These are phyloP conservation scores for Centroberyx gerrardi DNA, from an alignment of 2,797 vertebrate species.

Conservation along the genomic window DNA sequence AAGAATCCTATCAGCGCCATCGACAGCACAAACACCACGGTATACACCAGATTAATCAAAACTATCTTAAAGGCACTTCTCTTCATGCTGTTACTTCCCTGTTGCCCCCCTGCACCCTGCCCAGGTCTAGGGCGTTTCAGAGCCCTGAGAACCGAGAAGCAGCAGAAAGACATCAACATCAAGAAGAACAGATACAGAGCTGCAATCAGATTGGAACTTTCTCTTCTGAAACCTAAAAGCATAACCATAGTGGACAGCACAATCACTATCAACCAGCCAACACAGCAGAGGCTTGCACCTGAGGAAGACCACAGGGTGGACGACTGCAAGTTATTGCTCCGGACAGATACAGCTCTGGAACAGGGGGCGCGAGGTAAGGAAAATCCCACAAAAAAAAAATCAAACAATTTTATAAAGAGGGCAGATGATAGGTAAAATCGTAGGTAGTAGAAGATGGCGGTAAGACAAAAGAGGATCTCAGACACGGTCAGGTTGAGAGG, in stretches of 20 bases:
- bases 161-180: conserved; percentile 6
- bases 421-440: too few relatives aligned
- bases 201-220: not conserved
- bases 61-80: conserved; percentile 14
- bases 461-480: not conserved
- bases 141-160: conserved; percentile 3
- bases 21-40: not conserved
- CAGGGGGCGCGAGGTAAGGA: not conserved
- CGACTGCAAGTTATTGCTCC: not conserved
- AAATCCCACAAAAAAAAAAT: not conserved
- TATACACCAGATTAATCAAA: not conserved
- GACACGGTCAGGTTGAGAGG: not conserved
- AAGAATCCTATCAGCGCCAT: not conserved
- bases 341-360: conserved; percentile 10
- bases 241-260: rapidly evolving
- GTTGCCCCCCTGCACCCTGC: not conserved
- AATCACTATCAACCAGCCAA: conserved; percentile 2
- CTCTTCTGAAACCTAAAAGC: rapidly evolving
- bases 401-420: too few relatives aligned
- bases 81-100: not conserved
- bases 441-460: not conserved
- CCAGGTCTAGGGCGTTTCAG: conserved; percentile 18
- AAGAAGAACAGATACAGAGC: not conserved
- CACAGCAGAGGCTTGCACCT: conserved; percentile 10
- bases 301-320: conserved; percentile 26